Base-by-base conservation (phyloP, 2,797 vertebrate species). In the Remorina albescens region DNA sequence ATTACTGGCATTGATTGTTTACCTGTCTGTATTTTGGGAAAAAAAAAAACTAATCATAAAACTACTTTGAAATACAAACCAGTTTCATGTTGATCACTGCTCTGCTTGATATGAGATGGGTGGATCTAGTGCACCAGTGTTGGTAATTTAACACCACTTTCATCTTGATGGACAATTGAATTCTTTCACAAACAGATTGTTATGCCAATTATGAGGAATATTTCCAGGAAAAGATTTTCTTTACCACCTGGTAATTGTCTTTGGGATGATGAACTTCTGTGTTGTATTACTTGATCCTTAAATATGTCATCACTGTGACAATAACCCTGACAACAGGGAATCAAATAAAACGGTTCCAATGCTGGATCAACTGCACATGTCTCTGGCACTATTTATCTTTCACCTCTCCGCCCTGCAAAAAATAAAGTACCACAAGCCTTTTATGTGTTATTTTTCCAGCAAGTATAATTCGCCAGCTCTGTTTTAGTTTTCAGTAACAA, bases 401-500 rank as follows among this genome's bases (percentile, higher is more conserved):
- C 44, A 62, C 26, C 23, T n/a, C 28, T 55, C 28, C 26, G 25
- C 13, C 19, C 37, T 18, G n/a, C 44, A 49, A 42, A 66, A 72
- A 70, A 60, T 46, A 26, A 21, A 46, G 70, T 41, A 63, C 47
- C 25, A 41, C 67, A 60, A 73, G 60, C 13, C n/a, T 62, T 73
- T 82, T 62, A 19, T 66, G 10, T 67, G 25, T 57, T 36, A 60
- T 75, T 55, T 71, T 80, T 56, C 57, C 36, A 84, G 55, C 34
- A 39, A 62, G 60, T 67, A 54, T 76, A 82, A 67, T 71, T 74
- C 51, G 69, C 26, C 63, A 44, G 56, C 71, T 73, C 30, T 60
- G 50, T 63, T 79, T 63, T 51, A 51, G 39, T 86, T 75, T 82
- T 70, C 72, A 84, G 62, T 63, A 69, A 73, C 62, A 59, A 80